Evolutionary conservation across 2,113 vertebrate genomes (phyloP), one percentile per base, ranked within the genome.

Genomic region (Muntiacus reevesi): DNA sequence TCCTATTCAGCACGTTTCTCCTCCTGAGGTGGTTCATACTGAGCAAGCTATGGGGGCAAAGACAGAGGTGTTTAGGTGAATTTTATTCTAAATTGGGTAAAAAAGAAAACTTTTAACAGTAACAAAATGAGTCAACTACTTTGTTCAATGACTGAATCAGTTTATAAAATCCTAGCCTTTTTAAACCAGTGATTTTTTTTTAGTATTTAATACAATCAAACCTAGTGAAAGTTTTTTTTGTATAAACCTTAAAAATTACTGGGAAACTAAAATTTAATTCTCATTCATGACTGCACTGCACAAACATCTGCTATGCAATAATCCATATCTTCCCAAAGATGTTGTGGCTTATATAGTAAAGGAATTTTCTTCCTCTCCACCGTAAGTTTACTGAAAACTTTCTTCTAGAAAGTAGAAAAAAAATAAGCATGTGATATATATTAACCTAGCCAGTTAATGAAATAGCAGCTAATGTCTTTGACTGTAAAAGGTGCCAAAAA

Each of bases 1-100:
- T 97, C 96, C 88, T 99, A 99, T 98, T 99, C 99, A 81, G 98
- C 98, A 82, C 97, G 98, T 97, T 99, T 99, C 97, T 99, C 99
- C 1, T 99, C 99, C 97, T 99, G 98, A 88, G 98, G 97, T 55
- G 99, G 98, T 99, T 99, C 99, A 95, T 99, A 99, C 97, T 99
- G 99, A 99, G 99, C 98, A 98, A 99, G 99, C 99, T 99, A 99
- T 50, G 97, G 87, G 87, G 97, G 97, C 96, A 98, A 98, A 99
- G 98, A 97, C 98, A 97, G 95, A 99, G 98, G 97, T 95, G 96
- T 98, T 98, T n/a, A 91, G 94, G 98, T 99, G 84, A 97, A 97
- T 98, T 97, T 91, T 96, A 97, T 95, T 98, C 96, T 95, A 98
- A 96, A 94, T 25, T 97, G 87, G 91, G 62, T 92, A 85, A 98